Evolutionary conservation across 2,888 invertebrate genomes (phyloP), one percentile per base, ranked within the genome.

Genomic region (Carabus problematicus): DNA sequence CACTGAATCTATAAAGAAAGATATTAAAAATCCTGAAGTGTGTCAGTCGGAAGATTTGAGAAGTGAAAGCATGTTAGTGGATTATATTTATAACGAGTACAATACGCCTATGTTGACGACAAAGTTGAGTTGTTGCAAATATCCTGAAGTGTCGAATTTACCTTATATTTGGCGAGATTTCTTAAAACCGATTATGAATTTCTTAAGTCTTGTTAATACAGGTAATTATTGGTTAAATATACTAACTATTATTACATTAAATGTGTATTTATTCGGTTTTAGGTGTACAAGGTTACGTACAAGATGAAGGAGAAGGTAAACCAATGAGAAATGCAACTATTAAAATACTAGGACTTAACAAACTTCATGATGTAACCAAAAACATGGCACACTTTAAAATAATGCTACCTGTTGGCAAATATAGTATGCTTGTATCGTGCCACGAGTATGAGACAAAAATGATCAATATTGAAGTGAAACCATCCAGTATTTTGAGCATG

Each of bases 121-220:
- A 3, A 91, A 92, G 14, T 79, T 95, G 29, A 89, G 90, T 64
- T 95, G 95, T 76, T 95, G 95, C 77, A 91, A 91, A 74, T 93
- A 92, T 86, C 95, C 95, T 0, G 76, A 80, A 0, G 84, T 87
- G n/a, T 80, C 78, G 0, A 85, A 88, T 56, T 85, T 94, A n/a
- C 89, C 88, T 0, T 84, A 84, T 72, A 85, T 91, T 8, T 94
- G 93, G 93, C 86, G 89, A 73, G 86, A 88, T 70, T 89, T 89
- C 76, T 76, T 91, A 61, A 82, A 82, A 14, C 88, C 89, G 3
- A 82, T 90, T 3, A 87, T 89, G 84, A 85, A 86, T 74, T 86
- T 91, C 59, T 78, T 89, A 1, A 84, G 85, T 49, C 79, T 87
- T 58, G 85, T 86, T n/a, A 85, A 86, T 66, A 90, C 90, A 16